phyloP scores from a whole-genome alignment of 2,113 vertebrate species.

The Centropus unirufus region DNA sequence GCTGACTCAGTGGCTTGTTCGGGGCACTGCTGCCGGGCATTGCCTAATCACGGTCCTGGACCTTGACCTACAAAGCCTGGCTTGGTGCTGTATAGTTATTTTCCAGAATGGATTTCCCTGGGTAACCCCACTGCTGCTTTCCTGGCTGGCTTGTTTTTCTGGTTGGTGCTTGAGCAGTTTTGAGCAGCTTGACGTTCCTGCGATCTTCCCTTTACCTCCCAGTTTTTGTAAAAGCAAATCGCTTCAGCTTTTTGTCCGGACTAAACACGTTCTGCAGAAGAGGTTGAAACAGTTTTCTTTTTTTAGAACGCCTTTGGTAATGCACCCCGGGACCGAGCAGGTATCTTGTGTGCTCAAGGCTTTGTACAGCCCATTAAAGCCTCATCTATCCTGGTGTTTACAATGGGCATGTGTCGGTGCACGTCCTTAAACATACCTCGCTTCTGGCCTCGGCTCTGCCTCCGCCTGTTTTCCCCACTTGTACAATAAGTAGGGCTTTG shows the following conservation, averaged over 20 bases:
- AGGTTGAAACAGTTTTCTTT: not conserved
- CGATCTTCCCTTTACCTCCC: not conserved
- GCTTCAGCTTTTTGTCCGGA: slow-evolving; percentile 5
- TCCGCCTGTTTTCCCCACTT: not conserved
- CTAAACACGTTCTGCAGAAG: not conserved
- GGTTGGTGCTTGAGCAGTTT: not conserved
- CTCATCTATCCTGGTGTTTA: not conserved
- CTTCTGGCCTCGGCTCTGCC: not conserved
- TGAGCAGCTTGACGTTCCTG: not conserved
- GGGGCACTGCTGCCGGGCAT: rapidly evolving
- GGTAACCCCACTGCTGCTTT: not conserved
- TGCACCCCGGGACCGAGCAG: not conserved
- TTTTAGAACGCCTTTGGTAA: not conserved
- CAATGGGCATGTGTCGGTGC: not conserved
- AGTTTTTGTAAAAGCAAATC: not conserved
- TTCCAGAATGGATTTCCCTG: not conserved
- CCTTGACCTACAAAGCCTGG: not conserved
- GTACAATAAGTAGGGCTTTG: not conserved
- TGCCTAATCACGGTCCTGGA: rapidly evolving
- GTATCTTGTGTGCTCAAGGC: not conserved
- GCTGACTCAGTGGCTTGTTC: not conserved
- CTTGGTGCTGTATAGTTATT: rapidly evolving
- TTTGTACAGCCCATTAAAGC: slow-evolving; percentile 2
- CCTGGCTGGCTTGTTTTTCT: not conserved
- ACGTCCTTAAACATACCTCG: not conserved